A percentile compares a stretch with the other conserved stretches of the same genome.
Evolutionary conservation across 1,140 invertebrate species (phyloP).

Genomic region (Musca domestica): DNA sequence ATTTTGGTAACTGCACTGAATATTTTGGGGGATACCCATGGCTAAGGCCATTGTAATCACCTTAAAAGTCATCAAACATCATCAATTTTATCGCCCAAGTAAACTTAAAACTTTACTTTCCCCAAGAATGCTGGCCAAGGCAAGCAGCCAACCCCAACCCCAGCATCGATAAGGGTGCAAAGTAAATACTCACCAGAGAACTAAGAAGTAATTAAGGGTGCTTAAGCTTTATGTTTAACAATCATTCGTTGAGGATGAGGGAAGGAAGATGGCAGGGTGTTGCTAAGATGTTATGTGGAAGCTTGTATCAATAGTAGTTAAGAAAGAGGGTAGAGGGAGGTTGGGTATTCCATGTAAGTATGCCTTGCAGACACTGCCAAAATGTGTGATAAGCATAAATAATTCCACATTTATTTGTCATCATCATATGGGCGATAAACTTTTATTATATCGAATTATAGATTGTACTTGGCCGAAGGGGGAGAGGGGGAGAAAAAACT

Average conservation of each 20-base stretch:
- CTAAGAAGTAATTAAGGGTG: conserved; percentile 42
- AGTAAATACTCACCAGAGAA: neutral
- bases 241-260: neutral
- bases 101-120: neutral
- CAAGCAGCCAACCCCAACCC: conserved; percentile 25
- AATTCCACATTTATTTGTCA: neutral
- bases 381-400: conserved; percentile 21
- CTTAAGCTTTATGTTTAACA: neutral
- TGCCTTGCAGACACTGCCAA: neutral
- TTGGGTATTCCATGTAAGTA: neutral
- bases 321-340: neutral
- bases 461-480: no score
- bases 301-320: no score
- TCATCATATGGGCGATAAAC: conserved; percentile 14
- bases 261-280: neutral
- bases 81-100: conserved; percentile 48
- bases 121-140: neutral
- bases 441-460: conserved; percentile 14
- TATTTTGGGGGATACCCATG: neutral
- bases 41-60: conserved; percentile 37
- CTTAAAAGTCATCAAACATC: conserved; percentile 53
- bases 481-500: no score
- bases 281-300: no score
- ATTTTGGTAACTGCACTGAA: neutral
- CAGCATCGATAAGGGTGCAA: neutral